phyloP scores from a whole-genome alignment of 2,113 vertebrate species.

The Pterocles burchelli region DNA sequence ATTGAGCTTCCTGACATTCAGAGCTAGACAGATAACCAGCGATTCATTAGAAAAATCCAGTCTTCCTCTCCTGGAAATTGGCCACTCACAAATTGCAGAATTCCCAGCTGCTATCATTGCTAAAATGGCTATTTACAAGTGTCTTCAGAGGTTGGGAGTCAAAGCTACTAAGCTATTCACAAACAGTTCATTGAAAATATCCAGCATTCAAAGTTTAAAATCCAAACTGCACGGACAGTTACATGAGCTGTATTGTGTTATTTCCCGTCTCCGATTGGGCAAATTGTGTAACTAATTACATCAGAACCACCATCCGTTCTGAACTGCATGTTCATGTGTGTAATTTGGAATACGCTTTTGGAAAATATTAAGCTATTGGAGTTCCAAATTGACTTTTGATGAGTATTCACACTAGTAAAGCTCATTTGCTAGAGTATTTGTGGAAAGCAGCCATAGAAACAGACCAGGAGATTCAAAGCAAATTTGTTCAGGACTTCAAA shows the following conservation, averaged over 20 bases:
- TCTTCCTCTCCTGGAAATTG: neutral
- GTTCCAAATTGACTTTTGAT: constrained; percentile 70
- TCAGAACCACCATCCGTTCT: constrained; percentile 31
- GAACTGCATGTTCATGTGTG: constrained; percentile 50
- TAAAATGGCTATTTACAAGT: neutral
- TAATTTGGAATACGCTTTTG: constrained; percentile 60
- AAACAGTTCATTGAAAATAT: neutral
- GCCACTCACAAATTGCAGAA: neutral
- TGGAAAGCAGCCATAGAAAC: constrained; percentile 62
- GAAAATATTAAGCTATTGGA: constrained; percentile 65
- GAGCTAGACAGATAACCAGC: neutral
- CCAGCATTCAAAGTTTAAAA: neutral
- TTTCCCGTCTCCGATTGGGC: constrained; percentile 5
- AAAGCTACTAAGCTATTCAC: neutral
- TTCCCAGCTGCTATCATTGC: neutral
- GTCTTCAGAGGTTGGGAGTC: neutral
- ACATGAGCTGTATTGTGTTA: neutral
- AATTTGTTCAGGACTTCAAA: constrained; percentile 68
- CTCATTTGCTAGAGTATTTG: constrained; percentile 61
- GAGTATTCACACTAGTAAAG: constrained; percentile 47
- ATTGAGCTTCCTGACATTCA: constrained; percentile 48
- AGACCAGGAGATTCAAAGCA: constrained; percentile 62
- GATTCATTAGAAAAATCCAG: neutral
- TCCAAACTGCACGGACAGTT: neutral
- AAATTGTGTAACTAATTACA: constrained; percentile 45